Percentiles rank a stretch among this genome's conserved stretches.
Evolutionary conservation across 2,797 vertebrate genomes (phyloP).

Genomic region (Phrynocephalus vlangalii): DNA sequence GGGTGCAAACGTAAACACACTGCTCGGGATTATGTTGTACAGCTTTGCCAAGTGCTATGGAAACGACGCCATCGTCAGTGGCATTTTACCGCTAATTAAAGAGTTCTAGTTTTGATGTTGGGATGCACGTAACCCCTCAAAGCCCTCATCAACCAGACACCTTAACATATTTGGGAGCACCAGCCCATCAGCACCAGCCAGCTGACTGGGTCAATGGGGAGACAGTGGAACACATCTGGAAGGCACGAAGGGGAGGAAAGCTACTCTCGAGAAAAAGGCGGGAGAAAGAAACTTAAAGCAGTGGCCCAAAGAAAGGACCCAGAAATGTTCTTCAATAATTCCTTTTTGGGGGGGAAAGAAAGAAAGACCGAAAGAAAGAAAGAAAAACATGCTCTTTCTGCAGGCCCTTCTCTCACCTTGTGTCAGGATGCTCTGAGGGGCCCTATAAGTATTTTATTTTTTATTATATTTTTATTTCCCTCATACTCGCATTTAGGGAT

Average conservation of each 20-base stretch:
- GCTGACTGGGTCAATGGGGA: not conserved
- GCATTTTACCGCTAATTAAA: no score
- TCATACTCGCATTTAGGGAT: constrained; percentile 29
- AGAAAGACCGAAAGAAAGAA: no score
- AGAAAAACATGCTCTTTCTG: constrained; percentile 20
- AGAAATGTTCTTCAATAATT: constrained; percentile 29
- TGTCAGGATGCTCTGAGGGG: constrained; percentile 62
- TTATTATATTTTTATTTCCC: constrained; percentile 21
- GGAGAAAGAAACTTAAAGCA: not conserved
- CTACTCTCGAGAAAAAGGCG: not conserved
- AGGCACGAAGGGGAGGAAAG: not conserved
- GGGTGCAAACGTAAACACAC: no score
- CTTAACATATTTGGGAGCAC: not conserved
- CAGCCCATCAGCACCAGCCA: not conserved
- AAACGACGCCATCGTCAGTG: no score
- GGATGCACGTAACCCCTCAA: not conserved
- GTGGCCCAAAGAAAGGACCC: constrained; percentile 38
- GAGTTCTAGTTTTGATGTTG: not conserved
- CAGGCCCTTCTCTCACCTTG: constrained; percentile 27
- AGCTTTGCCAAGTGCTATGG: no score
- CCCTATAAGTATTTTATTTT: constrained; percentile 34
- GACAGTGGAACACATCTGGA: not conserved
- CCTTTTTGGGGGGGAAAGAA: constrained; percentile 38
- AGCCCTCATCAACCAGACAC: not conserved
- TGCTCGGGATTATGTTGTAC: no score